These are phyloP conservation scores for Paralvinella palmiformis DNA, from an alignment of 1,140 invertebrate species.

Conservation along the genomic window DNA sequence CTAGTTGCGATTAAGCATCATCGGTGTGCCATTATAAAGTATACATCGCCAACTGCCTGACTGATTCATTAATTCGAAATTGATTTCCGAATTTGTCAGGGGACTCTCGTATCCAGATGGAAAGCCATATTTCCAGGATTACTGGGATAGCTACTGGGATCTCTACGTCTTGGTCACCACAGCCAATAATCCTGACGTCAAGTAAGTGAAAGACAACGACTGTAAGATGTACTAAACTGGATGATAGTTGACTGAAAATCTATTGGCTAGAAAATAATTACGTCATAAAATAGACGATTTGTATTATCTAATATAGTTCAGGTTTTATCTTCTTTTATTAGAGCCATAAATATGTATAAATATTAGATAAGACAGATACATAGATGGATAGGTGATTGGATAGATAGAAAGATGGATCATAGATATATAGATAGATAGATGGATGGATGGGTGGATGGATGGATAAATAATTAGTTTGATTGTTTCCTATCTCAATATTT, in stretches of 20 bases:
- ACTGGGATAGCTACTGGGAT: slow-evolving; percentile 53
- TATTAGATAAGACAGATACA: no score
- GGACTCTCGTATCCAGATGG: slow-evolving; percentile 45
- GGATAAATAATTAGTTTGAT: no score
- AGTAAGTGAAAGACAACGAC: slow-evolving; percentile 45
- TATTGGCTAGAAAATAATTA: no score
- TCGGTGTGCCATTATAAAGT: no score
- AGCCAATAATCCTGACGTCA: slow-evolving; percentile 56
- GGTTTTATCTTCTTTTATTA: background rate
- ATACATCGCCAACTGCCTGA: no score
- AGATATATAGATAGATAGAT: no score
- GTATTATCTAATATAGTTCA: background rate
- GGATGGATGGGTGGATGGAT: no score
- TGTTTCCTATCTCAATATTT: background rate
- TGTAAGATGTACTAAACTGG: no score
- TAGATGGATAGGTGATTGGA: no score
- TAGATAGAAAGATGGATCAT: no score
- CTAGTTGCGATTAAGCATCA: background rate
- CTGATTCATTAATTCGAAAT: background rate
- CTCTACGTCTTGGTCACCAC: slow-evolving; percentile 56
- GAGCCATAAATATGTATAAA: background rate
- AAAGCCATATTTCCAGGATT: slow-evolving; percentile 50
- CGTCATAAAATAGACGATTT: background rate
- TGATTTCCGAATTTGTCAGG: background rate
- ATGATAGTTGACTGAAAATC: no score